Evolutionary conservation across 2,113 vertebrate genomes (phyloP).

Genomic region (Sarotherodon lohbergeri): DNA sequence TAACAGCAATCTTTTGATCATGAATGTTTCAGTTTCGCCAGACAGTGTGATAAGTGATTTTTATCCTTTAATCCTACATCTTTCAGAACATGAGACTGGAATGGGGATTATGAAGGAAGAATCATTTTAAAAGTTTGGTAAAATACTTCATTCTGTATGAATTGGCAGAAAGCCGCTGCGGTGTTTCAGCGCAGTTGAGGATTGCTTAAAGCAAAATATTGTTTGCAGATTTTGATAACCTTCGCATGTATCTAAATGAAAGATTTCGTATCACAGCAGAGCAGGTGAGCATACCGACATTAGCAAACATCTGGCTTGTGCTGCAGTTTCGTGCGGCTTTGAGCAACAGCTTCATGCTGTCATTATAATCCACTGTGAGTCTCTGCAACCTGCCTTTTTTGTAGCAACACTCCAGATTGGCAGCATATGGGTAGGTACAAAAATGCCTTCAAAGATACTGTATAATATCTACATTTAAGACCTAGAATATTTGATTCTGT

Average conservation of each 20-base stretch:
- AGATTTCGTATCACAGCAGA: not conserved
- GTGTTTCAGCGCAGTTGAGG: not conserved
- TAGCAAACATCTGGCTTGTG: not conserved
- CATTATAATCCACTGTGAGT: not conserved
- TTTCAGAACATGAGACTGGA: not conserved
- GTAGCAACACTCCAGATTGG: not conserved
- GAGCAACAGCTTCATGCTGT: not conserved
- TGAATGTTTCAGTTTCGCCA: not conserved
- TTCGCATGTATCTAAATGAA: not conserved
- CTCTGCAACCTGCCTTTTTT: not conserved
- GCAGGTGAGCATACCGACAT: not conserved
- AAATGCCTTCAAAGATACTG: not conserved
- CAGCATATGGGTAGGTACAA: not conserved
- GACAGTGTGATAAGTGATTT: not conserved
- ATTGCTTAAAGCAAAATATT: not conserved
- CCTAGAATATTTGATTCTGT: not conserved
- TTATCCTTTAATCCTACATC: rapidly evolving
- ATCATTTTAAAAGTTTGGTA: not conserved
- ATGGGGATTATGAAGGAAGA: not conserved
- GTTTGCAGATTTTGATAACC: not conserved
- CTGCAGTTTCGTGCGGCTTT: not conserved
- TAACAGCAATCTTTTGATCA: not conserved
- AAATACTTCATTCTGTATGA: not conserved
- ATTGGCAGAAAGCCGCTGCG: not conserved
- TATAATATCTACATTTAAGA: not conserved